Percentiles rank a stretch among this genome's conserved stretches.
Conservation (phyloP, 2,888 invertebrate genomes). For the Drosophila buzzatii region DNA sequence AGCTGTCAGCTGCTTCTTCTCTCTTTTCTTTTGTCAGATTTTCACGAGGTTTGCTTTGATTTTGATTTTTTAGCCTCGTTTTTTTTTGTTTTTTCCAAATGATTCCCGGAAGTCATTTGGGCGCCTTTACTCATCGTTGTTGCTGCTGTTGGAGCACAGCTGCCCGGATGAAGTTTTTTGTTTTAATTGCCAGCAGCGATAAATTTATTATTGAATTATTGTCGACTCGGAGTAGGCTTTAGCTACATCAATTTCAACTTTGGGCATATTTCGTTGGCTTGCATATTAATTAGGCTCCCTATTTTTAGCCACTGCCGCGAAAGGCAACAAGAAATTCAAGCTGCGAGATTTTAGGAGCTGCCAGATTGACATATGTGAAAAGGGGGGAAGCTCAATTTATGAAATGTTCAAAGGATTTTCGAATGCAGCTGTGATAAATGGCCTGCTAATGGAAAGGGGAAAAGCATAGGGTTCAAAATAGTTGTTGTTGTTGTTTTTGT, state of each 20-base stretch:
- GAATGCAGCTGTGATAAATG: conserved; percentile 53
- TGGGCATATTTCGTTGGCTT: conserved; percentile 58
- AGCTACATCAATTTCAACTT: conserved; percentile 18
- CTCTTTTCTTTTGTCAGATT: conserved; percentile 42
- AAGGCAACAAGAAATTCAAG: conserved; percentile 27
- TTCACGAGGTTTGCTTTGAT: conserved; percentile 44
- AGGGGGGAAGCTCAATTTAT: conserved; percentile 59
- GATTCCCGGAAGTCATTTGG: conserved; percentile 72
- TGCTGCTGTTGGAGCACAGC: conserved; percentile 44
- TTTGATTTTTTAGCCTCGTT: conserved; percentile 8
- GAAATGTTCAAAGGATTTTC: conserved; percentile 71
- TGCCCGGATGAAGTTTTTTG: conserved; percentile 39
- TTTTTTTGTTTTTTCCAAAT: conserved; percentile 43
- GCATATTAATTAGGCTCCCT: conserved; percentile 68
- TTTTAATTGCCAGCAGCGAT: conserved; percentile 65
- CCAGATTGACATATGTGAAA: conserved; percentile 60
- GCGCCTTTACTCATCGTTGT: conserved; percentile 41
- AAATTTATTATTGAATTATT: conserved; percentile 70
- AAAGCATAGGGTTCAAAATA: not conserved
- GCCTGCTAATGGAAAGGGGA: conserved; percentile 43
- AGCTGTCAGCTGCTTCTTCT: conserved; percentile 45
- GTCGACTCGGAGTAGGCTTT: conserved; percentile 22
- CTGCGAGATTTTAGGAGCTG: conserved; percentile 16
- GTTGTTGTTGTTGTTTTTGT: conserved; percentile 8
- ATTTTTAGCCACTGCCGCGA: conserved; percentile 48